phyloP scores from a whole-genome alignment of 1,140 invertebrate species.

The Thaumetopoea pityocampa region DNA sequence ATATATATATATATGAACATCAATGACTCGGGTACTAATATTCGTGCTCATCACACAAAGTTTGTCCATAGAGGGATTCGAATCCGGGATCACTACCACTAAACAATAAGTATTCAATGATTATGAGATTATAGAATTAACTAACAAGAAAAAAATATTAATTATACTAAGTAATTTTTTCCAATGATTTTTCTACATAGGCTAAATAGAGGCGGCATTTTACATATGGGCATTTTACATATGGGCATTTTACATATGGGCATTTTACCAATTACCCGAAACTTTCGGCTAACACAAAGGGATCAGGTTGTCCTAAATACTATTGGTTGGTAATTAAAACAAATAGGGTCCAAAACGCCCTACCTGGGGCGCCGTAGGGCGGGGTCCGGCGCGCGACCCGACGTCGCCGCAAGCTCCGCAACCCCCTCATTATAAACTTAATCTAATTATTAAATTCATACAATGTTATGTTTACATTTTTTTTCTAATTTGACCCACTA shows the following conservation, averaged over 20 bases:
- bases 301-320: constrained; percentile 58
- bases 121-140: too few relatives aligned
- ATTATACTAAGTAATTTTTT: too few relatives aligned
- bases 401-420: constrained; percentile 53
- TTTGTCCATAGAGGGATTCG: too few relatives aligned
- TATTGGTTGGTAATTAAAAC: constrained; percentile 72
- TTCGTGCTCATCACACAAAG: too few relatives aligned
- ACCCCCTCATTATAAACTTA: constrained; percentile 72
- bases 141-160: too few relatives aligned
- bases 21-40: too few relatives aligned
- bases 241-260: constrained; percentile 23
- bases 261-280: constrained; percentile 61
- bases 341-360: constrained; percentile 69
- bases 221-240: too few relatives aligned
- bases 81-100: too few relatives aligned
- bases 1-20: too few relatives aligned
- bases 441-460: constrained; percentile 76
- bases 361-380: constrained; percentile 67
- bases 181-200: too few relatives aligned
- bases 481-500: constrained; percentile 70
- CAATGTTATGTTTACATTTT: constrained; percentile 75
- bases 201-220: too few relatives aligned
- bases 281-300: constrained; percentile 69
- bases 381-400: constrained; percentile 46
- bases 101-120: too few relatives aligned